A percentile compares a stretch with the other conserved stretches of the same genome.
These are phyloP conservation scores for Aporrectodea caliginosa DNA, from an alignment of 1,140 invertebrate species.

Conservation along the genomic window DNA sequence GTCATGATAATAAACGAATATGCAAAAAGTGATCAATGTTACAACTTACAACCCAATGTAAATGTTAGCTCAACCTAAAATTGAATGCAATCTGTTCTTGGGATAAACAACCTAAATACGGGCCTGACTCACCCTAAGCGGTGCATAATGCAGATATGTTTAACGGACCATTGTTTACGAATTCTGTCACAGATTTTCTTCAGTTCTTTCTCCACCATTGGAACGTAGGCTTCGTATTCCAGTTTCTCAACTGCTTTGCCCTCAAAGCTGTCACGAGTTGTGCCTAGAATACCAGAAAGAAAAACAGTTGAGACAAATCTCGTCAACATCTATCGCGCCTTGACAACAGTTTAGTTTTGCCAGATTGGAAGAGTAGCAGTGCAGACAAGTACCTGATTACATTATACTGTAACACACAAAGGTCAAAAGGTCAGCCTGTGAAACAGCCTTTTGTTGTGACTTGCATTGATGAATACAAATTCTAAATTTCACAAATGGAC, in stretches of 20 bases:
- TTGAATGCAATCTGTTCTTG: background rate
- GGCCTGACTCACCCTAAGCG: constrained; percentile 51
- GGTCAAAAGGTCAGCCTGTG: too few species aligned
- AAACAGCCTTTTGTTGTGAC: too few species aligned
- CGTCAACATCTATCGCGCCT: too few species aligned
- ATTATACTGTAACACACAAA: too few species aligned
- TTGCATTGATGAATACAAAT: too few species aligned
- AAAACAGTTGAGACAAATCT: background rate
- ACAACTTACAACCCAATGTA: background rate
- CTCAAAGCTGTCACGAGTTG: constrained; percentile 84
- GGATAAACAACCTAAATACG: background rate
- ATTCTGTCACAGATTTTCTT: constrained; percentile 68
- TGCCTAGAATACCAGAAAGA: constrained; percentile 57
- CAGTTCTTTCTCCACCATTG: constrained; percentile 84
- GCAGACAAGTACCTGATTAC: too few species aligned
- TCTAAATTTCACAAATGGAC: too few species aligned
- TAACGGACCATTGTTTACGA: constrained; percentile 45
- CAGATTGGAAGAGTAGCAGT: too few species aligned
- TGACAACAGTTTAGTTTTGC: too few species aligned
- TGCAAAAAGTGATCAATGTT: too few species aligned
- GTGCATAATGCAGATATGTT: constrained; percentile 52
- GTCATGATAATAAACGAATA: too few species aligned
- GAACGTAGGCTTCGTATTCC: constrained; percentile 88
- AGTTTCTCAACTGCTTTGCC: constrained; percentile 75
- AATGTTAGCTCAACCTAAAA: background rate